These are phyloP conservation scores for Delia radicum DNA, from an alignment of 1,140 invertebrate genomes.

Conservation along the genomic window DNA sequence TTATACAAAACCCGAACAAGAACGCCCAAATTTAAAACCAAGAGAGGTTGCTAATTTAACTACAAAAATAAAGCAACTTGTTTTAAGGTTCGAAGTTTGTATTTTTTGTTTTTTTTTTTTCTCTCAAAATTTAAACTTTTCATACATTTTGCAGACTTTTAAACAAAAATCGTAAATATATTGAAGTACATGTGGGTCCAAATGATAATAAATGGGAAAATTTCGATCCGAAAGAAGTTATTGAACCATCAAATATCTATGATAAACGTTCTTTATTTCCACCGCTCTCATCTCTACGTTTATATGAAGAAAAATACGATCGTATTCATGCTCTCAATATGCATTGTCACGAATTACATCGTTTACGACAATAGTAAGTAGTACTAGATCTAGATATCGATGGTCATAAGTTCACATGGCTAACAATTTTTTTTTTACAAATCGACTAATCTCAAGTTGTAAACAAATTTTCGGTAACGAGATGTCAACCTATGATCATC, in stretches of 20 bases:
- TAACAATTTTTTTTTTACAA: conserved; percentile 6
- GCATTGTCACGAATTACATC: conserved; percentile 50
- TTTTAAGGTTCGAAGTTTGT: conserved; percentile 30
- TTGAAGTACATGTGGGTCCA: conserved; percentile 50
- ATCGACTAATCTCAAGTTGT: not conserved
- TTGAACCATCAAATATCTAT: conserved; percentile 52
- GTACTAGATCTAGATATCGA: not conserved
- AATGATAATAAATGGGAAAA: conserved; percentile 52
- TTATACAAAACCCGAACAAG: conserved; percentile 53
- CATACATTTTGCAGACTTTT: conserved; percentile 37
- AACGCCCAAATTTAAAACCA: conserved; percentile 36
- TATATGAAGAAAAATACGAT: conserved; percentile 35
- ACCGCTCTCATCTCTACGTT: conserved; percentile 59
- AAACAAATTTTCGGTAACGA: too few species aligned
- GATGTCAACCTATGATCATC: too few species aligned
- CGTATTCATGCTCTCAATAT: conserved; percentile 33
- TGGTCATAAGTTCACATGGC: not conserved
- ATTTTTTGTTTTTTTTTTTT: not conserved
- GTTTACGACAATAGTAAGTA: conserved; percentile 52
- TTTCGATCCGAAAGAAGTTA: conserved; percentile 48
- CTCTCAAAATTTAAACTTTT: not conserved
- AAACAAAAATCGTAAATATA: conserved; percentile 38
- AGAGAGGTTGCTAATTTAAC: conserved; percentile 20
- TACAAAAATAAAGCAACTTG: conserved; percentile 33
- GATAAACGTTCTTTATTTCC: conserved; percentile 59